Base-by-base conservation (phyloP, 2,797 vertebrate species). In the Tauraco hartlaubi region DNA sequence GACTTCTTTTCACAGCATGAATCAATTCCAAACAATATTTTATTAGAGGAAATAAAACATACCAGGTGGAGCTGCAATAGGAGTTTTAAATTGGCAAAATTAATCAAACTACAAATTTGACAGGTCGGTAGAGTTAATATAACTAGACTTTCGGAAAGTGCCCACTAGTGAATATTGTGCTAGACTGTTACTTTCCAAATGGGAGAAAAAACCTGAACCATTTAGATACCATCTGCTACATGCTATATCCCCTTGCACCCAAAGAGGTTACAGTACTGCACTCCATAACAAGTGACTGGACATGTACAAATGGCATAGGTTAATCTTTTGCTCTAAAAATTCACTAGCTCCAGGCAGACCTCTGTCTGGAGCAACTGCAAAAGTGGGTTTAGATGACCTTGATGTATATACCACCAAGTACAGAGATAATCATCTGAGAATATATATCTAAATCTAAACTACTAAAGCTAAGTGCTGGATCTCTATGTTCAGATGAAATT, bases 261-360 rank as follows among this genome's bases (percentile, higher is more conserved):
- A 29, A 62, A 74, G 69, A 66, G 35, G 14, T 33, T 88, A n/a
- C 33, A 64, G 25, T 2, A 75, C 3, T 67, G 17, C 22, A 59
- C 73, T 77, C 81, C 54, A 29, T 58, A 91, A 76, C 46, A 59
- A 88, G 29, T 3, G 15, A 75, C 46, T 43, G 88, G 48, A 67
- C 46, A 29, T 82, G 81, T 63, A 66, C 43, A 89, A 85, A 91
- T 29, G 55, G 18, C 39, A 55, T 63, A 81, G 59, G 35, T 76
- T 90, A 96, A 92, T 85, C 87, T 95, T 94, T 81, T 92, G 76
- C 48, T 91, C 76, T 66, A 96, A 90, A 95, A 91, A 83, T 71
- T 83, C 33, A 18, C 39, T 90, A 88, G 87, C 81, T 92, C 51
- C 62, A 94, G 85, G 91, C 85, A 91, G 76, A 44, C 28, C 49